Evolutionary conservation across 2,888 invertebrate species (phyloP), one percentile per base, ranked within the genome.

Genomic region (Suillia variegata): DNA sequence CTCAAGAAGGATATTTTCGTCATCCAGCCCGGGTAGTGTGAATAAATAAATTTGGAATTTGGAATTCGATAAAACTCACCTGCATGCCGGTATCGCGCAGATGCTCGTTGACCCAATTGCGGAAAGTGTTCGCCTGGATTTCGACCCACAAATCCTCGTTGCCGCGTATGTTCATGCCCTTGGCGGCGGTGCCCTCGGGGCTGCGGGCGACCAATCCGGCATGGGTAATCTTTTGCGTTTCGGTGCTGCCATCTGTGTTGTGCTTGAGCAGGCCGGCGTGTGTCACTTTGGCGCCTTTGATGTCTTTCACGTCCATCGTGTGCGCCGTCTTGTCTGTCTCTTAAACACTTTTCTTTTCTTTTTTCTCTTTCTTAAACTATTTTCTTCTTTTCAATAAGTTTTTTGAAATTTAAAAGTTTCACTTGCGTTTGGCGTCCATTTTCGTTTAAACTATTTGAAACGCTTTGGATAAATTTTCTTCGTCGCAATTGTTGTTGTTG

Each of bases 21-120:
- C n/a, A n/a, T n/a, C n/a, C n/a, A n/a, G n/a, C n/a, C n/a, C n/a
- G n/a, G n/a, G n/a, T n/a, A n/a, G n/a, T n/a, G n/a, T n/a, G n/a
- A n/a, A n/a, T n/a, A n/a, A n/a, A n/a, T n/a, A n/a, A n/a, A n/a
- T n/a, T n/a, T n/a, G n/a, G n/a, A n/a, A n/a, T n/a, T n/a, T n/a
- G n/a, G n/a, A n/a, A n/a, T n/a, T n/a, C n/a, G n/a, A n/a, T n/a
- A n/a, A 4, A 38, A 38, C 79, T 81, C 80, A 87, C 87, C 85
- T 87, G 87, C 80, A 87, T 87, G 68, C 87, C 87, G 64, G 87
- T 85, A 51, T 90, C 90, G 64, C 88, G 87, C 66, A 94, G 82
- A 73, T 93, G 92, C 80, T 98, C 97, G 82, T 98, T 98, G 74
- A 97, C 94, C 98, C 98, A 98, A 83, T 98, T 98, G 70, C 92